Evolutionary conservation across 2,113 vertebrate genomes (phyloP).

Genomic region (Neodon shergylaensis): DNA sequence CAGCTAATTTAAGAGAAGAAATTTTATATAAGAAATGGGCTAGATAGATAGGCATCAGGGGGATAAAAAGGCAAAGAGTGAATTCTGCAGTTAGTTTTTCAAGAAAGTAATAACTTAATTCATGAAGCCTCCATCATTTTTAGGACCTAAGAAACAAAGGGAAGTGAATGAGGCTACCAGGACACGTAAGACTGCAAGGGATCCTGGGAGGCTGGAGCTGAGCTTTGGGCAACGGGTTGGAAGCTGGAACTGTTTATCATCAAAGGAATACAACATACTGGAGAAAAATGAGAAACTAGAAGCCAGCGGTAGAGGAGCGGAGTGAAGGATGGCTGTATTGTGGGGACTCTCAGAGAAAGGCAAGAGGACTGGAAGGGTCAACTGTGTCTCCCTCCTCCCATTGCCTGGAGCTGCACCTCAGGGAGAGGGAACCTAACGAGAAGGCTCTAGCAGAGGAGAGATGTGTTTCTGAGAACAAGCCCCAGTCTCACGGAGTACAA

Average conservation of each 20-base stretch:
- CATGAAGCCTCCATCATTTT: not conserved
- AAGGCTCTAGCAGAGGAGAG: not conserved
- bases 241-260: not conserved
- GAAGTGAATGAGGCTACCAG: not conserved
- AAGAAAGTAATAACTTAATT: not conserved
- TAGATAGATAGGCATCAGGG: not conserved
- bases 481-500: not conserved
- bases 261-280: not conserved
- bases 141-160: not conserved
- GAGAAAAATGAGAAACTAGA: too few species aligned
- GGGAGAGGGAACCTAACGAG: not conserved
- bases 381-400: not conserved
- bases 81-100: not conserved
- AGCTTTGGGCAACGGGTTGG: not conserved
- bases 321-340: not conserved
- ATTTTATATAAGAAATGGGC: not conserved
- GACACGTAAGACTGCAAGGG: not conserved
- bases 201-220: not conserved
- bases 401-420: fast-evolving
- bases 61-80: not conserved
- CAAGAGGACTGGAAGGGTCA: not conserved
- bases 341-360: not conserved
- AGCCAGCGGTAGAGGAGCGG: not conserved
- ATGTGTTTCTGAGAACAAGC: not conserved
- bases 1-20: not conserved